Evolutionary conservation across 1,140 invertebrate species (phyloP).

Genomic region (Drosophila prosaltans): DNA sequence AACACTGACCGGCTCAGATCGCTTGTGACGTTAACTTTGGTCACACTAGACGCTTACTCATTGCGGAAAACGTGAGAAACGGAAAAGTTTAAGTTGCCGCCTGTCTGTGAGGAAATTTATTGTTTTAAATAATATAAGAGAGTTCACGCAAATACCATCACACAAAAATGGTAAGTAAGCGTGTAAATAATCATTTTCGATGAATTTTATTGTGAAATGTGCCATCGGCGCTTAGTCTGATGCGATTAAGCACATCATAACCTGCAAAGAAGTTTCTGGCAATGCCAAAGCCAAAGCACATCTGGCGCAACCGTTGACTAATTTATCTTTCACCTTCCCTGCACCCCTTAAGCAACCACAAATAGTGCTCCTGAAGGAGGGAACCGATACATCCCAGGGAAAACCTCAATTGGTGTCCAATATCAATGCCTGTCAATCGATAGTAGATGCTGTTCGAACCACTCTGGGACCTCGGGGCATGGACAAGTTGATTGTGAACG

Average conservation of each 20-base stretch:
- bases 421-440: constrained; percentile 99
- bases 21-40: neutral
- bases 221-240: constrained; percentile 24
- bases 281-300: constrained; percentile 42
- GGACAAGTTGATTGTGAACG: constrained; percentile 99
- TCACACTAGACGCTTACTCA: constrained; percentile 58
- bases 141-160: constrained; percentile 52
- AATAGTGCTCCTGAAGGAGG: constrained; percentile 98
- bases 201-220: neutral
- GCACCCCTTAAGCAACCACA: constrained; percentile 96
- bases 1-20: no score
- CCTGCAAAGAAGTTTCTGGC: constrained; percentile 82
- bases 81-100: constrained; percentile 61
- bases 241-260: constrained; percentile 75
- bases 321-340: constrained; percentile 28
- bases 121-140: constrained; percentile 57
- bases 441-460: constrained; percentile 97
- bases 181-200: constrained; percentile 41
- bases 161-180: constrained; percentile 69
- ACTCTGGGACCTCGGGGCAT: constrained; percentile 99
- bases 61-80: constrained; percentile 71
- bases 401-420: constrained; percentile 98
- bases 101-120: constrained; percentile 72
- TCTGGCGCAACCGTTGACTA: constrained; percentile 65
- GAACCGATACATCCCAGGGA: constrained; percentile 98